Conservation (phyloP, 1,140 invertebrate genomes). For the Arion vulgaris region DNA sequence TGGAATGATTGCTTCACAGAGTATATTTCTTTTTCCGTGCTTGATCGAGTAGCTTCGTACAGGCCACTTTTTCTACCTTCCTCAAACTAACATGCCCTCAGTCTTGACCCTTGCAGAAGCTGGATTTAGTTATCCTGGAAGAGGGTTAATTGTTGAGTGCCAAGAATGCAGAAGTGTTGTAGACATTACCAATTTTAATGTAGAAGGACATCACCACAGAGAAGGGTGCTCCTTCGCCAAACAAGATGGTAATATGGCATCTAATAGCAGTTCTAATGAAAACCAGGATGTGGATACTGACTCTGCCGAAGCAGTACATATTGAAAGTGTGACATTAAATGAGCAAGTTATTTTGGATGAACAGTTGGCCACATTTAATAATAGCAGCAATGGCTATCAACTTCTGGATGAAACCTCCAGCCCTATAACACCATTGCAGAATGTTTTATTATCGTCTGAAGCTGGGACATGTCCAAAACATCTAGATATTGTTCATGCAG, state of each 20-base stretch:
- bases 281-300: neutral
- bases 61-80: neutral
- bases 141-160: neutral
- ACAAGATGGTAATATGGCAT: neutral
- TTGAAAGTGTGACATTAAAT: neutral
- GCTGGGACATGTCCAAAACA: too few species aligned
- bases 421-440: neutral
- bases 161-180: slow-evolving; percentile 3
- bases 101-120: neutral
- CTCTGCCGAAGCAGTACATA: neutral
- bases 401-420: too few species aligned
- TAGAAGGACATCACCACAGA: neutral
- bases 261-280: neutral
- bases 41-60: neutral
- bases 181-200: neutral
- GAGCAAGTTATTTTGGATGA: neutral
- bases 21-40: neutral
- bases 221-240: neutral
- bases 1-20: neutral
- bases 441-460: too few species aligned
- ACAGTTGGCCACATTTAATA: too few species aligned
- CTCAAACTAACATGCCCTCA: neutral
- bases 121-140: neutral
- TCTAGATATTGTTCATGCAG: neutral
- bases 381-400: too few species aligned